These are phyloP conservation scores for Amphipyra tragopoginis DNA, from an alignment of 2,888 invertebrate genomes.

Conservation along the genomic window DNA sequence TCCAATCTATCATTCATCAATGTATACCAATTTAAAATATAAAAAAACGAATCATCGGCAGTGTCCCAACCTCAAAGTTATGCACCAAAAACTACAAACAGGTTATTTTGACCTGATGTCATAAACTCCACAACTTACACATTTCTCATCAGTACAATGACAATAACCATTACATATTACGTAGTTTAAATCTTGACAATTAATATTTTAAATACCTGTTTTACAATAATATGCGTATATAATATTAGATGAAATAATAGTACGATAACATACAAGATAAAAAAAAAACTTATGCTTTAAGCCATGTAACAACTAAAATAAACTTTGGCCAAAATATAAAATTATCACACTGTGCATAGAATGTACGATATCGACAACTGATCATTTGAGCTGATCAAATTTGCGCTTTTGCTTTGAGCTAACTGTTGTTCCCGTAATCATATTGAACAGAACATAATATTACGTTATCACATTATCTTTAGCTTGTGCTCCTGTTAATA, in stretches of 20 bases:
- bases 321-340: conserved; percentile 81
- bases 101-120: conserved; percentile 9
- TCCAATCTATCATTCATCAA: no score
- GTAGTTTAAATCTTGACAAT: conserved; percentile 37
- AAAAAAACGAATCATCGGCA: no score
- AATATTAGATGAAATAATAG: conserved; percentile 24
- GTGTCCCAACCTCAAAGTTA: conserved; percentile 17
- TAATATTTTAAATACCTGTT: conserved; percentile 40
- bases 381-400: conserved; percentile 46
- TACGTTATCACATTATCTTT: conserved; percentile 31
- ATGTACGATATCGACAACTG: conserved; percentile 50
- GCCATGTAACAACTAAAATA: conserved; percentile 77
- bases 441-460: conserved; percentile 15
- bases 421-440: conserved; percentile 21
- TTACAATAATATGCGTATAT: conserved; percentile 27
- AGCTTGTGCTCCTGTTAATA: conserved; percentile 6
- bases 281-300: conserved; percentile 68
- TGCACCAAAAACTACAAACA: conserved; percentile 7
- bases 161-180: conserved; percentile 32
- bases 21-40: no score
- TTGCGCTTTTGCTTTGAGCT: conserved; percentile 48
- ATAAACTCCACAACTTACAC: conserved; percentile 17
- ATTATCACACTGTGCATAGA: conserved; percentile 76
- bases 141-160: conserved; percentile 40
- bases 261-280: conserved; percentile 40